Percentiles rank a stretch among this genome's conserved stretches.
phyloP scores from a whole-genome alignment of 1,140 invertebrate genomes.

The Pararge aegeria region DNA sequence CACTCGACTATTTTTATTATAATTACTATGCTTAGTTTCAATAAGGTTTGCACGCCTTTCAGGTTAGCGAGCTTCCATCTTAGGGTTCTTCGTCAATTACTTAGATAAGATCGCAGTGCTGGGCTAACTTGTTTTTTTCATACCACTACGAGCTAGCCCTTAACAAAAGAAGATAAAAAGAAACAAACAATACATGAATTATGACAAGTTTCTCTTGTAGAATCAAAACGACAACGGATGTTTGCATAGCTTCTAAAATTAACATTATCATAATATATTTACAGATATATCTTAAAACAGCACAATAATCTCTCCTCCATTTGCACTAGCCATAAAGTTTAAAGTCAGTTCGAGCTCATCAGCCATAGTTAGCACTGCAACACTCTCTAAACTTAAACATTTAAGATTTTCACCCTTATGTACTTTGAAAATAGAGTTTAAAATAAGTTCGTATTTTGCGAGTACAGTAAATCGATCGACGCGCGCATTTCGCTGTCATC shows the following conservation, averaged over 20 bases:
- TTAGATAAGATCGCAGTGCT: no score
- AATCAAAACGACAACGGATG: background rate
- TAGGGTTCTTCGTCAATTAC: no score
- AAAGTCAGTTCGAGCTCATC: background rate
- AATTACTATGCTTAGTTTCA: no score
- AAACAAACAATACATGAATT: no score
- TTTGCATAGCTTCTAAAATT: constrained; percentile 2
- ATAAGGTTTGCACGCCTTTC: no score
- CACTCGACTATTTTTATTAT: no score
- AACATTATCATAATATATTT: no score
- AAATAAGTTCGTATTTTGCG: constrained; percentile 2
- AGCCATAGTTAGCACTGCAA: background rate
- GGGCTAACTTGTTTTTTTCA: no score
- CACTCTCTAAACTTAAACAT: background rate
- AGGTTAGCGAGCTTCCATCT: no score
- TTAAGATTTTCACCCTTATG: background rate
- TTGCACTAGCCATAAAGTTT: background rate
- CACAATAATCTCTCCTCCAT: background rate
- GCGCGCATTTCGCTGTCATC: constrained; percentile 60
- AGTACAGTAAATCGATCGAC: constrained; percentile 56
- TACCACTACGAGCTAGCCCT: no score
- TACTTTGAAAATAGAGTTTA: background rate
- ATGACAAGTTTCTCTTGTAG: no score
- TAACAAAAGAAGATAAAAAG: no score
- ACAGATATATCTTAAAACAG: background rate